Conservation (phyloP, 2,888 invertebrate species). For the Meiosimyza decipiens region DNA sequence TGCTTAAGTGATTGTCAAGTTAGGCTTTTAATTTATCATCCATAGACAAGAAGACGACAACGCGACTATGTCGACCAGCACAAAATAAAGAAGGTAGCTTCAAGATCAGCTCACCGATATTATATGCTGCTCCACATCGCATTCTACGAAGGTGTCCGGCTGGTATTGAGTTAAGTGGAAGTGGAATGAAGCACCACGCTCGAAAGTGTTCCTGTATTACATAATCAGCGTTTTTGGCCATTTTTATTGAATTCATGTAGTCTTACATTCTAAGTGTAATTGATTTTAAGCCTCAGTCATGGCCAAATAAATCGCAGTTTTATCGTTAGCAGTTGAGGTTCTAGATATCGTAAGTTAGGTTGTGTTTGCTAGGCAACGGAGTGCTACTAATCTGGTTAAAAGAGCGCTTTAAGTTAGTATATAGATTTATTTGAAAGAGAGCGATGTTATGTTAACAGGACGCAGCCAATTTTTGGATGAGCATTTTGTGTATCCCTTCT, state of each 20-base stretch:
- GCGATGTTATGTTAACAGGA: too few relatives aligned
- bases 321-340: conserved; percentile 50
- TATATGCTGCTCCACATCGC: background rate
- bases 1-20: conserved; percentile 65
- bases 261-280: conserved; percentile 61
- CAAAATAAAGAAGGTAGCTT: background rate
- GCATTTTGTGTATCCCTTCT: too few relatives aligned
- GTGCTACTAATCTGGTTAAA: too few relatives aligned
- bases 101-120: conserved; percentile 6
- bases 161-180: too few relatives aligned
- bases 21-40: conserved; percentile 66
- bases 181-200: background rate
- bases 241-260: background rate
- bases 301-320: conserved; percentile 63
- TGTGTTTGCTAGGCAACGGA: too few relatives aligned
- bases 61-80: background rate
- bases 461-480: too few relatives aligned
- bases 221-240: conserved; percentile 36
- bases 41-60: conserved; percentile 59
- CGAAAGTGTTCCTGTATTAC: conserved; percentile 31
- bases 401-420: too few relatives aligned
- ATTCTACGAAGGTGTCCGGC: conserved; percentile 12
- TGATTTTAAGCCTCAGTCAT: conserved; percentile 62
- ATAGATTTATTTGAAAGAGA: too few relatives aligned
- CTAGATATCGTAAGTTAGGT: too few relatives aligned